These are phyloP conservation scores for Agonum fuliginosum DNA, from an alignment of 2,888 invertebrate species.

Conservation along the genomic window DNA sequence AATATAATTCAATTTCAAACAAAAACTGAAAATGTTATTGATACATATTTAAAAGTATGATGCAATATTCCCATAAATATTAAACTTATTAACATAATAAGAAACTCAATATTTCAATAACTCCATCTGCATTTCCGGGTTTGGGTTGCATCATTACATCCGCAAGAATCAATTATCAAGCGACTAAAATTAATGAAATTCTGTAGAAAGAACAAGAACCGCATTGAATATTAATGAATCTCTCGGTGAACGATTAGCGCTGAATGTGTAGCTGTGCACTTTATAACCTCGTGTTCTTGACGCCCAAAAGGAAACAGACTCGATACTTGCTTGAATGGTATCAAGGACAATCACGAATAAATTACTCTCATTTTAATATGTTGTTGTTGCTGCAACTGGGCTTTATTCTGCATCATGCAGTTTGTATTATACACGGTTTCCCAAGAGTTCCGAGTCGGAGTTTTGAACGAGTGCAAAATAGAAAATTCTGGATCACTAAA, in stretches of 20 bases:
- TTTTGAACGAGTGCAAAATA: too few species aligned
- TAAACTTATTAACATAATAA: background rate
- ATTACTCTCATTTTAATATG: background rate
- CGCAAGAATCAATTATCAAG: background rate
- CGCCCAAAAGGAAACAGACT: slow-evolving; percentile 20
- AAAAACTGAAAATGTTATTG: too few species aligned
- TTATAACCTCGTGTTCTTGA: slow-evolving; percentile 19
- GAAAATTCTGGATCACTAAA: too few species aligned
- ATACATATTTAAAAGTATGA: too few species aligned
- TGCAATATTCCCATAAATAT: too few species aligned
- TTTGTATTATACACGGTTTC: background rate
- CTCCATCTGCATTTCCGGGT: background rate
- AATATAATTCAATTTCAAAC: too few species aligned
- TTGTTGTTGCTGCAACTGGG: background rate
- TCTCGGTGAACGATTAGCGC: background rate
- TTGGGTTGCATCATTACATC: slow-evolving; percentile 2
- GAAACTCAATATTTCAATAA: background rate
- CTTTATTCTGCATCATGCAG: background rate
- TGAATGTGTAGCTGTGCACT: background rate
- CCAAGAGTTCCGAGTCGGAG: too few species aligned
- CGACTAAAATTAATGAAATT: slow-evolving; percentile 24
- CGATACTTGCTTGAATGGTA: background rate
- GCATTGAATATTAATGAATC: slow-evolving; percentile 19
- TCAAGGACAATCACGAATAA: slow-evolving; percentile 16
- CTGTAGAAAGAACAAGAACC: background rate